phyloP scores from a whole-genome alignment of 2,888 invertebrate genomes.

The Troides helena region DNA sequence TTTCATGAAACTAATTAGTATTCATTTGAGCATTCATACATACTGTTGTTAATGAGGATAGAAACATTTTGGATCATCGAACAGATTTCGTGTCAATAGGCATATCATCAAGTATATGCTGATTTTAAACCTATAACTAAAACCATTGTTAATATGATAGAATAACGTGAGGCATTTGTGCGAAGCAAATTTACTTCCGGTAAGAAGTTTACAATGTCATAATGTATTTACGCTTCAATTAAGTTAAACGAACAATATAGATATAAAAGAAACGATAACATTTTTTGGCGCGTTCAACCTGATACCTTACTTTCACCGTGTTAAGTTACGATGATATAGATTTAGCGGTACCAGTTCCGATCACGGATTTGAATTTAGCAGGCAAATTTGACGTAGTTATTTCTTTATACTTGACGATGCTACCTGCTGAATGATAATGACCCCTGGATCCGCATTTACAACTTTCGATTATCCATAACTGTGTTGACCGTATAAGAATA shows the following conservation, averaged over 20 bases:
- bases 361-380: conserved; percentile 58
- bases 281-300: conserved; percentile 4
- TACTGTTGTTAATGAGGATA: no score
- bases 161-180: background rate
- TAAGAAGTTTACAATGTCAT: background rate
- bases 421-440: conserved; percentile 4
- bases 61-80: background rate
- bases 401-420: conserved; percentile 6
- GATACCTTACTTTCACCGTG: conserved; percentile 65
- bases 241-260: background rate
- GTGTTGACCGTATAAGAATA: background rate
- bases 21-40: background rate
- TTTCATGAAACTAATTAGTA: background rate
- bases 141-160: background rate
- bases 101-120: background rate
- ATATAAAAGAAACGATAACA: conserved; percentile 8
- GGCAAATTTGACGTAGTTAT: conserved; percentile 28
- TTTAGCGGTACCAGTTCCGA: conserved; percentile 61
- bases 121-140: background rate
- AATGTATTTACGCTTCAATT: background rate
- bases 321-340: conserved; percentile 58
- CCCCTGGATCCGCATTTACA: conserved; percentile 2
- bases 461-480: conserved; percentile 30
- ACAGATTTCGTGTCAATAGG: background rate
- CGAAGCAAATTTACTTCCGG: background rate